A percentile compares a stretch with the other conserved stretches of the same genome.
Conservation (phyloP, 2,113 vertebrate species). For the Chunga burmeisteri region DNA sequence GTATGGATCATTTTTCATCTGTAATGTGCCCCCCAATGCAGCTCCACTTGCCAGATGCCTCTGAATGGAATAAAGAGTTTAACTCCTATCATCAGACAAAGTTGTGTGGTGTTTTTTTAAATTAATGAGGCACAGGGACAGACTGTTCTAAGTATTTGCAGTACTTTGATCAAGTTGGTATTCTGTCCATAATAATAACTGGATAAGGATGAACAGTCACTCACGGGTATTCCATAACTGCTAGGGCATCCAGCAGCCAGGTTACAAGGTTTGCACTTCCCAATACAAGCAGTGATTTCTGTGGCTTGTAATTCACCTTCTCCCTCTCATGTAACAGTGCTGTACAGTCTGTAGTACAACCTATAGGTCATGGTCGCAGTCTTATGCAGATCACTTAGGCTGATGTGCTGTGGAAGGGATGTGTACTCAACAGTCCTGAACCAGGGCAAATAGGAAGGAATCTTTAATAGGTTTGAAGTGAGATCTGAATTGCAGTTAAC, state of each 20-base stretch:
- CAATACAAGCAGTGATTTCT: neutral
- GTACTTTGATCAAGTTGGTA: neutral
- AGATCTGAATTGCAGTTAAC: neutral
- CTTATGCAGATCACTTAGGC: neutral
- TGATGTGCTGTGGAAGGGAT: neutral
- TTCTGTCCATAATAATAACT: neutral
- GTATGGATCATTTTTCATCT: slow-evolving; percentile 82
- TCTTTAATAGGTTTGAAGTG: neutral
- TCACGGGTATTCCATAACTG: neutral
- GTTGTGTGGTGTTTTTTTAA: slow-evolving; percentile 28
- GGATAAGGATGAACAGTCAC: neutral
- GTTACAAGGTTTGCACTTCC: neutral
- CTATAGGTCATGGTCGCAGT: rapidly evolving
- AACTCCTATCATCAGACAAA: slow-evolving; percentile 71
- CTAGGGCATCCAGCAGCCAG: neutral
- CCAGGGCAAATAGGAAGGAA: neutral
- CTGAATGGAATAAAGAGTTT: slow-evolving; percentile 91
- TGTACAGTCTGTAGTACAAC: neutral
- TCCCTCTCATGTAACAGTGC: neutral
- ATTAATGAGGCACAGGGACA: neutral
- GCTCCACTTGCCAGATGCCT: slow-evolving; percentile 97
- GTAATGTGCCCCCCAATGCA: slow-evolving; percentile 90
- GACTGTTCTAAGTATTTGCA: neutral
- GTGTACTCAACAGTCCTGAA: neutral
- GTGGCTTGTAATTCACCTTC: neutral